Base-by-base conservation (phyloP, 2,113 vertebrate genomes). In the Ctenodactylus gundi region DNA sequence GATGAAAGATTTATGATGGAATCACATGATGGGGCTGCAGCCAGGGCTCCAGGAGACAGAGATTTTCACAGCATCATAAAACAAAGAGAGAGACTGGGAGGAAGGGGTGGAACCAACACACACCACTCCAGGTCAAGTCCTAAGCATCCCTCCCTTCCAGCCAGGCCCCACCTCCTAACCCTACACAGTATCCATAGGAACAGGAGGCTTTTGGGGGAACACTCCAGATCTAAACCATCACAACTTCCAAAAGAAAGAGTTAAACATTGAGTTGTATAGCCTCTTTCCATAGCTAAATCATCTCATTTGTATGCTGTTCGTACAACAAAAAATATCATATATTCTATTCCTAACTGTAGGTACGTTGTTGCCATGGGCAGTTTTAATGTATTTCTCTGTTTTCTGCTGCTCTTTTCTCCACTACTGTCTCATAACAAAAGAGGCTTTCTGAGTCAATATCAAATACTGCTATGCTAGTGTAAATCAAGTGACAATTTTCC, bases 401-500 rank as follows among this genome's bases (percentile, higher is more conserved):
- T 84, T 78, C 49, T 67, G 8, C 6, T 58, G n/a, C 14, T 53
- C 72, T 93, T 91, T 82, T 73, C 57, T 31, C 58, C 76, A 7
- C 27, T 72, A 39, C 60, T 80, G 29, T 83, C 62, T 90, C 21
- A 81, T 31, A 10, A 83, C 25, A 44, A 49, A 7, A 27, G 39
- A 77, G 12, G 13, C n/a, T 94, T 85, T 78, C 78, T 53, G 36
- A 94, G 27, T 39, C 8, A 94, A 20, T 53, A 29, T 60, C 36
- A 39, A 75, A 84, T 72, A 76, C 18, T 83, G n/a, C 15, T 72
- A 10, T 90, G 17, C 34, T 88, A 34, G 53, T 88, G 81, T 10
- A 95, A 93, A 94, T 90, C 58, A 84, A 93, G 9, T 70, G 49
- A 88, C 46, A 72, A 60, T 85, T 87, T 95, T n/a, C n/a, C 7